Evolutionary conservation across 2,888 invertebrate species (phyloP), one percentile per base, ranked within the genome.

Genomic region (Celastrina argiolus): DNA sequence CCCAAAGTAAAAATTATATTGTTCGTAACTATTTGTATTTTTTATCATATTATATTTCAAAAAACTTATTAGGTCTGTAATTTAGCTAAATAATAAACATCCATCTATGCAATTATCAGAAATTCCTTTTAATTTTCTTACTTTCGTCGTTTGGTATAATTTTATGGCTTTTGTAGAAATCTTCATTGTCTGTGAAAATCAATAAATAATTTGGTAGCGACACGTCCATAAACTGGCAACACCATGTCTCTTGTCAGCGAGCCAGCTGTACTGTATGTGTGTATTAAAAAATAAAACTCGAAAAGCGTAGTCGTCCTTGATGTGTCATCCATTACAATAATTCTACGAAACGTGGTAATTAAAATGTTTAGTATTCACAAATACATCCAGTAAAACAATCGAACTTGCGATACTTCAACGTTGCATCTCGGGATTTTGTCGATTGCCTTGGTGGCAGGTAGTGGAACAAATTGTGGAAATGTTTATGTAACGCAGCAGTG

Each of bases 401-500:
- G 22, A 61, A 39, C 61, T 61, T 22, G 22, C 22, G 22, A 1
- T 39, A 10, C 22, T 61, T 39, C 61, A 22, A 61, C 61, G 14
- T 28, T 18, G 42, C 18, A 18, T 59, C 18, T 59, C 42, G 14
- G 31, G 22, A 65, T 69, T 59, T 67, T 69, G 65, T 73, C 69
- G 67, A 63, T 74, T 77, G 76, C 78, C 76, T 74, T 71, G 78
- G 78, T 78, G 80, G 80, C 82, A 83, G 83, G 81, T 82, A 80
- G 78, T 76, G 78, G 79, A 81, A 81, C 74, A 74, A 75, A 73
- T 85, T 82, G 81, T 82, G 80, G 78, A 84, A 86, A 85, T 89
- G 90, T 91, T 90, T 90, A 90, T 91, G 86, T 91, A 91, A 91
- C 86, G 81, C 80, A 82, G 83, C 81, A 84, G 86, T 85, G 84